Base-by-base conservation (phyloP, 2,888 invertebrate genomes). In the Agrilus mali region DNA sequence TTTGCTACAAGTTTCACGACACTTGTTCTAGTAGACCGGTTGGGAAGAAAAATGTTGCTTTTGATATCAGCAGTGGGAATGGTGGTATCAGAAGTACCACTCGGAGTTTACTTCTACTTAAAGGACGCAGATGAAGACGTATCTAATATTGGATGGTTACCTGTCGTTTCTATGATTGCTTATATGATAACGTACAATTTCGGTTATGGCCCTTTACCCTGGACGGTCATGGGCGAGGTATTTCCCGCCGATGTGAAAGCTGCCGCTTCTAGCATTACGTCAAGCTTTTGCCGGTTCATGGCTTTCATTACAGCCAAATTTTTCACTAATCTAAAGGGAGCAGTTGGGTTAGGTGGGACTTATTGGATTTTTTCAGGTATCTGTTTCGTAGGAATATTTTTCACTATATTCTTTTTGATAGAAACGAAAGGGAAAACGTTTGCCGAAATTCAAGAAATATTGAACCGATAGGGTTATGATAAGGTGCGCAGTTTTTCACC, bases 401-500 rank as follows among this genome's bases (percentile, higher is more conserved):
- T 87, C 65, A 77, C 82, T 0, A 63, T 79, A 39, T 72, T 80
- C 53, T 55, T 81, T 36, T 74, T 92, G 14, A 89, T 89, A 6
- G 90, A 90, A 68, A 90, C 90, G 1, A 88, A 85, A 65, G 88
- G 88, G 22, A 80, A 84, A 67, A 81, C 81, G 52, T 72, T 88
- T 54, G 77, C 81, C 55, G 78, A 89, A 67, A 89, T 90, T 47
- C 82, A 83, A 63, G 73, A 75, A 42, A 74, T 77, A 57, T 67
- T 83, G 6, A 35, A 35, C 7, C 16, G 16, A 35, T 35, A 8
- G 13, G 16, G 20, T 10, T 15, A 16, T 35, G 3, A 20, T 20
- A 20, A 20, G n/a, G n/a, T n/a, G n/a, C n/a, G n/a, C n/a, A n/a
- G n/a, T n/a, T n/a, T n/a, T n/a, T n/a, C n/a, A n/a, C n/a, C n/a